A percentile compares a stretch with the other conserved stretches of the same genome.
Evolutionary conservation across 2,888 invertebrate genomes (phyloP).

Genomic region (Torymus aiolomorphi): DNA sequence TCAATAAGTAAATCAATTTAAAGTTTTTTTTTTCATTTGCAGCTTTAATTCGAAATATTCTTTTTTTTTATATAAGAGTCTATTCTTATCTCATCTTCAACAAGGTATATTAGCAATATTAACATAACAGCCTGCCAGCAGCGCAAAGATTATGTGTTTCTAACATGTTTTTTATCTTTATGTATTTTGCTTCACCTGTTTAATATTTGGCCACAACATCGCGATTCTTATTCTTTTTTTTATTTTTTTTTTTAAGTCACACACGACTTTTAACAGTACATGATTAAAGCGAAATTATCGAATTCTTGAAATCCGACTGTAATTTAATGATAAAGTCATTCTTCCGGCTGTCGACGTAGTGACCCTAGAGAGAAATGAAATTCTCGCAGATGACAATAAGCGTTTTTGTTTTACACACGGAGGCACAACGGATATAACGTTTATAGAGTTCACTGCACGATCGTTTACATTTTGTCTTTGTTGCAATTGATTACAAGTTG

Average conservation of each 20-base stretch:
- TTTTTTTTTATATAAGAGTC: conserved; percentile 69
- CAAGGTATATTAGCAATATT: conserved; percentile 73
- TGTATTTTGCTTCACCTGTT: conserved; percentile 50
- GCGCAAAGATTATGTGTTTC: conserved; percentile 65
- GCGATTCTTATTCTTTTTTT: conserved; percentile 44
- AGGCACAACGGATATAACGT: conserved; percentile 59
- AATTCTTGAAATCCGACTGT: conserved; percentile 46
- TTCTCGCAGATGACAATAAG: conserved; percentile 57
- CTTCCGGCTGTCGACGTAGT: conserved; percentile 42
- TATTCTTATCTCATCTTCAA: conserved; percentile 72
- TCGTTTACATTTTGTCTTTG: conserved; percentile 49
- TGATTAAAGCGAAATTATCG: conserved; percentile 56
- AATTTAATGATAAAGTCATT: conserved; percentile 41
- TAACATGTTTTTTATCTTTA: conserved; percentile 59
- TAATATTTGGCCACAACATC: conserved; percentile 61
- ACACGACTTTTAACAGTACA: conserved; percentile 57
- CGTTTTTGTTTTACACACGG: conserved; percentile 55
- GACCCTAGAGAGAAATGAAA: conserved; percentile 46
- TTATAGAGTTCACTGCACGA: conserved; percentile 54
- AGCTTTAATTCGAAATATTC: conserved; percentile 67
- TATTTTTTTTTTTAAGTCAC: conserved; percentile 50
- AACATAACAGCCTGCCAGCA: conserved; percentile 76
- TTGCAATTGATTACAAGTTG: conserved; percentile 47
- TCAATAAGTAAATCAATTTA: conserved; percentile 65
- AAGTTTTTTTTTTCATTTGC: conserved; percentile 59